Evolutionary conservation across 1,140 invertebrate genomes (phyloP).

Genomic region (Drosophila mauritiana): DNA sequence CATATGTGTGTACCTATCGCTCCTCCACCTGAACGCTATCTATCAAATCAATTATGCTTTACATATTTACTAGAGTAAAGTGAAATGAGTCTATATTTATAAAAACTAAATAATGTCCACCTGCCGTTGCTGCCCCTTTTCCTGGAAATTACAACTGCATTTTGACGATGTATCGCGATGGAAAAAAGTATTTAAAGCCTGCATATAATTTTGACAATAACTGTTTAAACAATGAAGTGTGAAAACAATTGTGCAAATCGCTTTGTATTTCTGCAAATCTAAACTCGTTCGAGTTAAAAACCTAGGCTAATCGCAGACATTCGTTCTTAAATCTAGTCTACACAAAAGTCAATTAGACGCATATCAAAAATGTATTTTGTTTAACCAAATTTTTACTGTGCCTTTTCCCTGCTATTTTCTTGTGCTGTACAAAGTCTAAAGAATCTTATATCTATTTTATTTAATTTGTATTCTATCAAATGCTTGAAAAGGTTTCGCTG

Average conservation of each 20-base stretch:
- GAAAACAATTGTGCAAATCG: slow-evolving; percentile 30
- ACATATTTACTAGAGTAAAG: slow-evolving; percentile 52
- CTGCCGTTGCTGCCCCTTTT: slow-evolving; percentile 35
- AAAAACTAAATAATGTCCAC: slow-evolving; percentile 28
- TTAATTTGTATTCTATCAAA: not conserved
- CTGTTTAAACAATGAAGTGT: slow-evolving; percentile 38
- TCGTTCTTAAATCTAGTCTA: slow-evolving; percentile 37
- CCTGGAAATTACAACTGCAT: slow-evolving; percentile 65
- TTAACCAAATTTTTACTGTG: not conserved
- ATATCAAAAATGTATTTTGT: not conserved
- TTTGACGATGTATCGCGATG: slow-evolving; percentile 43
- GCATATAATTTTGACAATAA: slow-evolving; percentile 78
- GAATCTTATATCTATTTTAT: not conserved
- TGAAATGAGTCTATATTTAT: slow-evolving; percentile 43
- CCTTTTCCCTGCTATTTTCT: not conserved
- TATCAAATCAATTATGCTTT: slow-evolving; percentile 62
- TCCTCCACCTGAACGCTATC: slow-evolving; percentile 78
- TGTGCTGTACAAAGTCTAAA: not conserved
- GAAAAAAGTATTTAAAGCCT: slow-evolving; percentile 40
- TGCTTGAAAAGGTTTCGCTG: not conserved
- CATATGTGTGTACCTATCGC: slow-evolving; percentile 81
- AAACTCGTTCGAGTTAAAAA: slow-evolving; percentile 23
- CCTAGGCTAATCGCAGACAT: slow-evolving; percentile 31
- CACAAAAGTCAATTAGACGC: slow-evolving; percentile 18
- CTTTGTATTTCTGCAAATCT: slow-evolving; percentile 47